Evolutionary conservation across 2,113 vertebrate genomes (phyloP), one percentile per base, ranked within the genome.

Genomic region (Entelurus aequoreus): DNA sequence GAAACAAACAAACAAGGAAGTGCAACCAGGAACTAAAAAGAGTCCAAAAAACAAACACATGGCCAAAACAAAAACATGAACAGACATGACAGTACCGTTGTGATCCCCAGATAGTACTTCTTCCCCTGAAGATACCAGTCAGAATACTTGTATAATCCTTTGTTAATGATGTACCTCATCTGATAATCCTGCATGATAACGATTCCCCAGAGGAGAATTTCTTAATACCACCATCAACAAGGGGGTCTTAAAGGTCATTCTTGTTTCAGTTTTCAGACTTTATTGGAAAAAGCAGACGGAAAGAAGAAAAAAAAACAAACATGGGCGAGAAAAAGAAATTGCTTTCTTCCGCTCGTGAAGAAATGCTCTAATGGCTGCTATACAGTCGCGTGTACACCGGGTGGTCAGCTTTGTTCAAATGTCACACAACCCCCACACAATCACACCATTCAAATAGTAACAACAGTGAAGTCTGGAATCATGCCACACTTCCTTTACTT

Each of bases 121-220:
- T 46, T 46, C 10, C 46, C 65, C 36, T 74, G 64, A 70, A 63
- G 37, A 60, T 77, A 28, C 68, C 54, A 63, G 48, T 63, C 51
- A 66, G 66, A 54, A 67, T 59, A 58, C 44, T 16, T 1, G 53
- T 42, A 10, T 88, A 89, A 89, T 88, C 83, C 84, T 55, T 50
- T 53, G 61, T 83, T 89, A 89, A 89, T 88, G 85, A 88, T 86
- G 74, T 60, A 84, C 71, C 52, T 83, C 70, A 82, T 85, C 82
- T 81, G 82, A 78, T 91, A 87, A 89, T 89, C 88, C 82, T 48
- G 56, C 69, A 38, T 80, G 78, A 85, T 87, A 72, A 81, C 72
- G 71, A 78, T 67, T 73, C 72, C 72, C 72, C 44, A 49, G 68
- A 46, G 69, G 69, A 81, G 74, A 79, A 79, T 60, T 79, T 40